Conservation (phyloP, 1,140 invertebrate species). For the Ceratina calcarata region DNA sequence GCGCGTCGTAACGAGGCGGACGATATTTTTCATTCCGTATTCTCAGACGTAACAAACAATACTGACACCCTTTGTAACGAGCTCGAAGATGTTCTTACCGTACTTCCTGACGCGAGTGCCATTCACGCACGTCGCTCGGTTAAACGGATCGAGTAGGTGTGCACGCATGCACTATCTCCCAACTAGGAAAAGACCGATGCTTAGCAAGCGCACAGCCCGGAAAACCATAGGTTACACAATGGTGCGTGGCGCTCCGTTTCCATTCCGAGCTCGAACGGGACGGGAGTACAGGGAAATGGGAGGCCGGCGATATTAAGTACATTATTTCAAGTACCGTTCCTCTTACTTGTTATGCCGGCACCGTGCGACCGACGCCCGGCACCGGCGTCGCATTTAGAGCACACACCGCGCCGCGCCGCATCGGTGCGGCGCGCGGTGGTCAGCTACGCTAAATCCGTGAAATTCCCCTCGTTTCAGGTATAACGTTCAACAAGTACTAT, state of each 20-base stretch:
- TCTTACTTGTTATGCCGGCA: slow-evolving; percentile 16
- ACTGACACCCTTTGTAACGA: no score
- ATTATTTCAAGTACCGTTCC: slow-evolving; percentile 38
- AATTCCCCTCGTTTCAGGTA: not conserved
- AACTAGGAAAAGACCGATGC: not conserved
- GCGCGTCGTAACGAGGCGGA: not conserved
- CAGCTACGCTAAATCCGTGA: slow-evolving; percentile 30
- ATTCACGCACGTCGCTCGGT: not conserved
- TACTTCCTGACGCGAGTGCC: not conserved
- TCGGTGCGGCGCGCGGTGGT: not conserved
- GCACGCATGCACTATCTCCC: not conserved
- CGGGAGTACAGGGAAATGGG: slow-evolving; percentile 6
- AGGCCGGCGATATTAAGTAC: slow-evolving; percentile 26
- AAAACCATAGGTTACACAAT: slow-evolving; percentile 20
- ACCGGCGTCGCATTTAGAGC: slow-evolving; percentile 8
- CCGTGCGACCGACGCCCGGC: not conserved
- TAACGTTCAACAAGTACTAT: slow-evolving; percentile 38
- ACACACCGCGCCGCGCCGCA: not conserved
- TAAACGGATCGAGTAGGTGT: not conserved
- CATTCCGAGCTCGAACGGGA: not conserved
- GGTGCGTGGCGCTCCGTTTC: not conserved
- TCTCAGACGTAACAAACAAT: no score
- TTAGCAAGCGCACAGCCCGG: slow-evolving; percentile 24
- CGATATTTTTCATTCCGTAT: not conserved
- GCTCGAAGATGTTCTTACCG: not conserved